These are phyloP conservation scores for Alexandromys fortis DNA, from an alignment of 2,113 vertebrate species.

Conservation along the genomic window DNA sequence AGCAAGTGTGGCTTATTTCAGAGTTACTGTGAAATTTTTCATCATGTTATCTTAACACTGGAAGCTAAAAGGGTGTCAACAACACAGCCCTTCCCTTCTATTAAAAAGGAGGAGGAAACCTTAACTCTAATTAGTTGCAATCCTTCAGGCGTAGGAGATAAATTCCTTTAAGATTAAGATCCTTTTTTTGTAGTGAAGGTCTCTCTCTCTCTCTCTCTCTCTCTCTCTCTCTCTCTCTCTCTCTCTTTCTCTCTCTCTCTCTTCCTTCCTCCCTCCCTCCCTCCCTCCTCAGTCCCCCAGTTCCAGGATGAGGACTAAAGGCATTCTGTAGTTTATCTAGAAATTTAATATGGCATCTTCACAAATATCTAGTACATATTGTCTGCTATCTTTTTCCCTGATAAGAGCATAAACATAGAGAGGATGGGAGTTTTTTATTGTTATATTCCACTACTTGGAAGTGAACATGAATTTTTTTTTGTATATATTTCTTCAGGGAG, in stretches of 20 bases:
- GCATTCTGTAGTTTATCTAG: slow-evolving; percentile 6
- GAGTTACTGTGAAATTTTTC: neutral
- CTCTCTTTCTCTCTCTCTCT: neutral
- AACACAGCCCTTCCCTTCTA: slow-evolving; percentile 42
- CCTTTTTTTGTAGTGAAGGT: neutral
- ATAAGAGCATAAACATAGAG: neutral
- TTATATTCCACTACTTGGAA: neutral
- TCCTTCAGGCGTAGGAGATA: slow-evolving; percentile 64
- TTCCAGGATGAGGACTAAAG: neutral
- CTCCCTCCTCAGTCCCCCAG: neutral
- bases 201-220: neutral
- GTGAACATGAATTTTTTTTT: neutral
- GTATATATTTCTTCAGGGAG: slow-evolving; percentile 11
- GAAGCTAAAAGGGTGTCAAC: slow-evolving; percentile 48
- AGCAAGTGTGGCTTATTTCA: slow-evolving; percentile 35
- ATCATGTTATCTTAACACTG: slow-evolving; percentile 57
- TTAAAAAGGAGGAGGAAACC: slow-evolving; percentile 60
- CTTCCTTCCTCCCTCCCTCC: no score
- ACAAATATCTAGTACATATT: neutral
- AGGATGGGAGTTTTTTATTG: neutral
- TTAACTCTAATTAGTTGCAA: slow-evolving; percentile 71
- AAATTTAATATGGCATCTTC: slow-evolving; percentile 1
- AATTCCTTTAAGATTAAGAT: slow-evolving; percentile 70
- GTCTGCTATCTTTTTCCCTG: neutral
- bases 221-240: neutral